Evolutionary conservation across 2,113 vertebrate species (phyloP).

Genomic region (Oryzias melastigma): DNA sequence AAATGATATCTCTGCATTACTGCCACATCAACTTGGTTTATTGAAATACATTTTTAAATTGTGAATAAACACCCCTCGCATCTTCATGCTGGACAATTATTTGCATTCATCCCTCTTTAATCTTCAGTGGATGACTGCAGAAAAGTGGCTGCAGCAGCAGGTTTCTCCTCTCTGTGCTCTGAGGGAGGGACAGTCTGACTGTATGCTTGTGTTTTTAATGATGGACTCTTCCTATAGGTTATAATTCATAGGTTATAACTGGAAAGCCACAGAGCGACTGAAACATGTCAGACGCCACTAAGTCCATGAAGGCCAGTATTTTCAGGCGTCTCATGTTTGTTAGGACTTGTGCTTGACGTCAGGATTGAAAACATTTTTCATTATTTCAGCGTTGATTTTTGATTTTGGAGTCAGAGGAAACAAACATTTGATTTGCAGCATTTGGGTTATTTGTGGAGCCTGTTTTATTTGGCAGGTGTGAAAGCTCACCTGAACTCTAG

Average conservation of each 20-base stretch:
- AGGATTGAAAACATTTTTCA: neutral
- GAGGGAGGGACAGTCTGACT: slow-evolving; percentile 28
- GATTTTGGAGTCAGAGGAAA: neutral
- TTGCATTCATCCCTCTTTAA: too few species aligned
- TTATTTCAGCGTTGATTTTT: neutral
- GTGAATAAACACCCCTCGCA: too few species aligned
- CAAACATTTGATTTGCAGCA: neutral
- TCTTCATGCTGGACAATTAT: too few species aligned
- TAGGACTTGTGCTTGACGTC: slow-evolving; percentile 1
- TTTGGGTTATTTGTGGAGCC: neutral
- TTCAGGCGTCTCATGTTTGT: slow-evolving; percentile 18
- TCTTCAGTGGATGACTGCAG: neutral
- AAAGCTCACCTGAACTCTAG: neutral
- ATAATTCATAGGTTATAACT: slow-evolving; percentile 73
- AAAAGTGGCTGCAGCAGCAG: neutral
- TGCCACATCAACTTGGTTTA: too few species aligned
- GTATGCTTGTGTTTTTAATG: slow-evolving; percentile 63
- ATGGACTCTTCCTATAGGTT: slow-evolving; percentile 59
- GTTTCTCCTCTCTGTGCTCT: slow-evolving; percentile 7
- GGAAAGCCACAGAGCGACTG: slow-evolving; percentile 58
- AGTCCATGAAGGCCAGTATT: slow-evolving; percentile 12
- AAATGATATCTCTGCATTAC: too few species aligned
- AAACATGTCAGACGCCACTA: slow-evolving; percentile 35
- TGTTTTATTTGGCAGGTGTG: neutral
- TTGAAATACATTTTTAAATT: too few species aligned